Conservation (phyloP, 2,888 invertebrate genomes). For the Epirrhoe tristata region DNA sequence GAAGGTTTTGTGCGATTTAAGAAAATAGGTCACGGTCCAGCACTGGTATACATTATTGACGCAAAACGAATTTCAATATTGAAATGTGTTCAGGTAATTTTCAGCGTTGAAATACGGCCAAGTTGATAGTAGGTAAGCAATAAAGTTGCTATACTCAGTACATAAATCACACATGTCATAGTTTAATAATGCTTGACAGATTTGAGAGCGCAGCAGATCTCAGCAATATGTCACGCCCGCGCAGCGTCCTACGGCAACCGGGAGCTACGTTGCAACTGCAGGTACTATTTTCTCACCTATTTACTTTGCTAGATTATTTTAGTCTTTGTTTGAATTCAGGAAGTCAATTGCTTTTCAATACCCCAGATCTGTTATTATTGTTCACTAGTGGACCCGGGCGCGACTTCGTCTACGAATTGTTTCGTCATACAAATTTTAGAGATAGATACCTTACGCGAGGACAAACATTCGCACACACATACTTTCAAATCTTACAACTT, state of each 20-base stretch:
- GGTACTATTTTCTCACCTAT: not conserved
- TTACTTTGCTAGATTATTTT: too few relatives aligned
- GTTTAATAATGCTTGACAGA: conserved; percentile 76
- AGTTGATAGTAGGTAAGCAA: conserved; percentile 31
- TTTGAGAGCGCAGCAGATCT: conserved; percentile 75
- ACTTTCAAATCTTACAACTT: too few relatives aligned
- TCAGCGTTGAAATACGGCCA: conserved; percentile 8
- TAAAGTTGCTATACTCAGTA: conserved; percentile 44
- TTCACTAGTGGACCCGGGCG: too few relatives aligned
- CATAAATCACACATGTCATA: conserved; percentile 67
- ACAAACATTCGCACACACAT: too few relatives aligned
- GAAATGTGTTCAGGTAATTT: conserved; percentile 2
- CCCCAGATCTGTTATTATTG: too few relatives aligned
- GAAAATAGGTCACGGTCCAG: too few relatives aligned
- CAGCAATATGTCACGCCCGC: conserved; percentile 70
- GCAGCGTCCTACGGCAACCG: conserved; percentile 47
- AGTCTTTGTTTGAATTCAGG: too few relatives aligned
- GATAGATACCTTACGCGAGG: too few relatives aligned
- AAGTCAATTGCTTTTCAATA: too few relatives aligned
- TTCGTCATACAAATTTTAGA: too few relatives aligned
- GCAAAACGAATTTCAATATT: not conserved
- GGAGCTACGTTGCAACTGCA: conserved; percentile 27
- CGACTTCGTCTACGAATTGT: too few relatives aligned
- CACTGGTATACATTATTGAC: not conserved
- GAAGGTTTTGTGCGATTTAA: too few relatives aligned